Evolutionary conservation across 2,797 vertebrate species (phyloP).

Genomic region (Glyptemys insculpta): DNA sequence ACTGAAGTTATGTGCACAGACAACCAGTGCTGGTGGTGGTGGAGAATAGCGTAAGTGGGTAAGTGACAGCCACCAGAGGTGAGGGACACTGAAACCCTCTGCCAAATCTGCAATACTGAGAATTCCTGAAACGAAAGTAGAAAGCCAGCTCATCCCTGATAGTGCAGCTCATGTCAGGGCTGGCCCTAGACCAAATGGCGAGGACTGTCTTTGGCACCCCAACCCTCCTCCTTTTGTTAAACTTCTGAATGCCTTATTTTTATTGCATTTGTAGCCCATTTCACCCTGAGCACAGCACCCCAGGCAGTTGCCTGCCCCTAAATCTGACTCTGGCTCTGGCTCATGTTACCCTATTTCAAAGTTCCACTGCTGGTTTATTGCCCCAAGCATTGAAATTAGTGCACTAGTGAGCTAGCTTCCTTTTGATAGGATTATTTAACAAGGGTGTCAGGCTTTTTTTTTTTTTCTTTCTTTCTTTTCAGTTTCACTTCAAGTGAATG

Average conservation of each 20-base stretch:
- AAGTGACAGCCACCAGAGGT: background rate
- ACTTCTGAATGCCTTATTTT: too few relatives aligned
- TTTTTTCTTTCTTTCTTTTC: background rate
- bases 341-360: fast-evolving
- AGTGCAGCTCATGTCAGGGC: background rate
- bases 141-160: fast-evolving
- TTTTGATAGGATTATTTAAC: fast-evolving
- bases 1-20: background rate
- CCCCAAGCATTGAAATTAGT: background rate
- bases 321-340: too few relatives aligned
- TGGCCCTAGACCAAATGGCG: too few relatives aligned
- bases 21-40: background rate
- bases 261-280: too few relatives aligned
- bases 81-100: background rate
- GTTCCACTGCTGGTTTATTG: fast-evolving
- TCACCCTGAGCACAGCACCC: too few relatives aligned
- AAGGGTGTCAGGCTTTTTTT: background rate
- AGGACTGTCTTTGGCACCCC: too few relatives aligned
- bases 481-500: background rate
- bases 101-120: background rate
- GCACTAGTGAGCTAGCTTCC: background rate
- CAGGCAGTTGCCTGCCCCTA: too few relatives aligned
- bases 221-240: too few relatives aligned
- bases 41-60: background rate
- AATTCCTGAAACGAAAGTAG: background rate